Conservation (phyloP, 1,140 invertebrate genomes). For the Danaus melanippus region DNA sequence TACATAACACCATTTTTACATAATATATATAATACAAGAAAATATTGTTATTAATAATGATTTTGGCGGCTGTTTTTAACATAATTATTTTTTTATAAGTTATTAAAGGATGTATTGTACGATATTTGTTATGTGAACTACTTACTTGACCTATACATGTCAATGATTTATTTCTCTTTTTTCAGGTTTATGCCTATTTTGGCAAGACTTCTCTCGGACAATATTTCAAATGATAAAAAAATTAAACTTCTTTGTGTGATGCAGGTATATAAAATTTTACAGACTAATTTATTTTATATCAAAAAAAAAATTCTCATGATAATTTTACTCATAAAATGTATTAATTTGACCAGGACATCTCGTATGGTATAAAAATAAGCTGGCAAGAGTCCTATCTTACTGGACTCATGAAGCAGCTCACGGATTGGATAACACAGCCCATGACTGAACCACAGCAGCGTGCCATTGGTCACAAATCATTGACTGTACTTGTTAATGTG, state of each 20-base stretch:
- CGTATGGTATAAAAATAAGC: constrained; percentile 79
- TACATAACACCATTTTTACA: no score
- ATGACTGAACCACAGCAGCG: constrained; percentile 69
- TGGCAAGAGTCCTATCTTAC: constrained; percentile 80
- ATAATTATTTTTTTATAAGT: no score
- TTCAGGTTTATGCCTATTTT: constrained; percentile 76
- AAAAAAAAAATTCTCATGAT: background rate
- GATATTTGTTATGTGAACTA: no score
- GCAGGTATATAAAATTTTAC: constrained; percentile 55
- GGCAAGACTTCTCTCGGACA: constrained; percentile 71
- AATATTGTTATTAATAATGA: no score
- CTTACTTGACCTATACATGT: no score
- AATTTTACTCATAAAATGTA: background rate
- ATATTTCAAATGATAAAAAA: constrained; percentile 72
- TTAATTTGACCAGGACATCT: constrained; percentile 72
- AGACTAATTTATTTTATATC: constrained; percentile 2
- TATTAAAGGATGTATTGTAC: no score
- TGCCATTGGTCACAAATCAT: constrained; percentile 72
- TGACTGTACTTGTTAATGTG: constrained; percentile 81
- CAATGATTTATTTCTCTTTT: constrained; percentile 12
- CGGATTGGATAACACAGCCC: constrained; percentile 74
- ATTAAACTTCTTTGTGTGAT: constrained; percentile 70
- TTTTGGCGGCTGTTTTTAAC: no score
- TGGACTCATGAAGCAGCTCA: constrained; percentile 75
- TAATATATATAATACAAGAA: no score